These are phyloP conservation scores for Pterocles gutturalis DNA, from an alignment of 2,113 vertebrate species.

Conservation along the genomic window DNA sequence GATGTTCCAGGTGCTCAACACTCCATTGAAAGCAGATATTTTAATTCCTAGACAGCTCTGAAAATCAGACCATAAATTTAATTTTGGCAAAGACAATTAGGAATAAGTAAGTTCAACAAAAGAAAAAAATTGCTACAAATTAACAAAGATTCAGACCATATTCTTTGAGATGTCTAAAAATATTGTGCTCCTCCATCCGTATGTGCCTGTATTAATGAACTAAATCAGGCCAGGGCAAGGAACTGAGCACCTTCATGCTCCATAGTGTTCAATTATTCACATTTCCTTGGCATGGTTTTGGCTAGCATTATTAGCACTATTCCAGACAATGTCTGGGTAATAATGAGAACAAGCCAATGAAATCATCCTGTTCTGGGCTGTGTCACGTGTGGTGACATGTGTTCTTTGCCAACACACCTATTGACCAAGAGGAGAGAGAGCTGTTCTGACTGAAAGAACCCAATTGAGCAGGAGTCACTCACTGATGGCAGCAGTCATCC, in stretches of 20 bases:
- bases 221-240: not conserved
- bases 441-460: not conserved
- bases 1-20: not conserved
- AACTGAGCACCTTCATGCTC: not conserved
- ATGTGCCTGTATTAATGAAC: not conserved
- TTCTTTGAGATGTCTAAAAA: not conserved
- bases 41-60: not conserved
- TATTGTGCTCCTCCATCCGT: not conserved
- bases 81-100: not conserved
- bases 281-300: not conserved
- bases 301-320: not conserved
- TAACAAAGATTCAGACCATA: not conserved
- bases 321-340: not conserved
- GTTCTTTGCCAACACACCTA: not conserved
- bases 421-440: rapidly evolving
- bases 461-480: rapidly evolving
- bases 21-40: not conserved
- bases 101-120: not conserved
- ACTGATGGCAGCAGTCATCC: rapidly evolving
- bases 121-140: not conserved
- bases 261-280: not conserved
- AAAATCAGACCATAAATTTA: not conserved
- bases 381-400: not conserved
- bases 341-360: not conserved
- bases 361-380: not conserved